Conservation (phyloP, 1,140 invertebrate species). For the Diorhabda sublineata region DNA sequence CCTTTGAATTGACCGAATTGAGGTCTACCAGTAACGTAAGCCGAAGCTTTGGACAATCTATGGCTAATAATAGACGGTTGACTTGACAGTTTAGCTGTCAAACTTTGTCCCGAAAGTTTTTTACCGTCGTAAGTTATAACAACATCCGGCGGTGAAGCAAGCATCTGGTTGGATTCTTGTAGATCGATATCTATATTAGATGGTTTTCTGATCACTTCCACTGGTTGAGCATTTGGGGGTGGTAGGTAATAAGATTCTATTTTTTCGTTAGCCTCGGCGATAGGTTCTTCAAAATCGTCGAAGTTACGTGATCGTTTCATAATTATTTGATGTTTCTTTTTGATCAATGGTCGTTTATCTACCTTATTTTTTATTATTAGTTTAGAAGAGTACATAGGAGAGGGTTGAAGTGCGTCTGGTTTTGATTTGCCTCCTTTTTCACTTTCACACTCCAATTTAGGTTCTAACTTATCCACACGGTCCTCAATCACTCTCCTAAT, state of each 20-base stretch:
- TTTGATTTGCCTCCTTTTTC: conserved; percentile 51
- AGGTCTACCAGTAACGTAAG: conserved; percentile 58
- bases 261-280: conserved; percentile 64
- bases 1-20: conserved; percentile 69
- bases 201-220: conserved; percentile 21
- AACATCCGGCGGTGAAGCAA: conserved; percentile 49
- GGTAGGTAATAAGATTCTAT: conserved; percentile 66
- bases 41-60: conserved; percentile 52
- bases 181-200: conserved; percentile 42
- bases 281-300: conserved; percentile 34
- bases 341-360: conserved; percentile 33
- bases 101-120: conserved; percentile 58
- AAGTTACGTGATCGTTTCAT: conserved; percentile 26
- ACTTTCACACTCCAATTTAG: conserved; percentile 49
- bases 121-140: conserved; percentile 71
- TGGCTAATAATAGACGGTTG: conserved; percentile 48
- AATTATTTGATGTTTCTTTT: conserved; percentile 45
- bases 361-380: conserved; percentile 26
- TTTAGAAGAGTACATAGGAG: conserved; percentile 55
- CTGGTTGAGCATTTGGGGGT: conserved; percentile 46
- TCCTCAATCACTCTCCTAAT: conserved; percentile 57
- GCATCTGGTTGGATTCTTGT: conserved; percentile 45
- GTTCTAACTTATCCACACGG: conserved; percentile 50
- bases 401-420: conserved; percentile 55
- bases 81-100: conserved; percentile 56